phyloP scores from a whole-genome alignment of 1,140 invertebrate species.

The Drosophila willistoni region DNA sequence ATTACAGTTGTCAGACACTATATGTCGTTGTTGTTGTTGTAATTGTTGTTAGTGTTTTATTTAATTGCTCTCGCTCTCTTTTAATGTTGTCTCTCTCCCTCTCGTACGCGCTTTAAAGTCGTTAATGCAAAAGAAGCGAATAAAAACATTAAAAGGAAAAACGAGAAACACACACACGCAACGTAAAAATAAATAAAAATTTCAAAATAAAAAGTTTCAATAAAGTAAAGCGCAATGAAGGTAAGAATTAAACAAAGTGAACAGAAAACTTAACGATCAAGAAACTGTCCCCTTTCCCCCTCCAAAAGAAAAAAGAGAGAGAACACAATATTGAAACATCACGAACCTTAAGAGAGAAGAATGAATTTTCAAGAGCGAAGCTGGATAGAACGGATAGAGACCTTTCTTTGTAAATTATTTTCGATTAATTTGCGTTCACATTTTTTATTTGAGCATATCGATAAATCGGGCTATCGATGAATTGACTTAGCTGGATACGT shows the following conservation, averaged over 20 bases:
- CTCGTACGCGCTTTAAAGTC: slow-evolving; percentile 44
- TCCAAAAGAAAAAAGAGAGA: slow-evolving; percentile 27
- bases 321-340: slow-evolving; percentile 1
- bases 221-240: slow-evolving; percentile 62
- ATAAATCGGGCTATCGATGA: neutral
- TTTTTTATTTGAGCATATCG: neutral
- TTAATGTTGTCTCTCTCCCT: slow-evolving; percentile 38
- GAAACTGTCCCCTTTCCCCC: slow-evolving; percentile 30
- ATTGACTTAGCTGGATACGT: neutral
- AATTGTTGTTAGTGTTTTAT: slow-evolving; percentile 37
- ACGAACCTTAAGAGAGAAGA: slow-evolving; percentile 6
- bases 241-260: slow-evolving; percentile 72
- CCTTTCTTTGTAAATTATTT: slow-evolving; percentile 3
- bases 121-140: slow-evolving; percentile 39
- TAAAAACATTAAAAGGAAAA: slow-evolving; percentile 41
- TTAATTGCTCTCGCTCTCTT: slow-evolving; percentile 38
- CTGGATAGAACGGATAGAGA: neutral
- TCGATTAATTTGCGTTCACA: neutral
- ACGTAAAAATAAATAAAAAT: slow-evolving; percentile 42
- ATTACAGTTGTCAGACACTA: slow-evolving; percentile 14
- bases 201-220: slow-evolving; percentile 44
- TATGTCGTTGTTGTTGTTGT: slow-evolving; percentile 40
- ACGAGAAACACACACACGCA: slow-evolving; percentile 43
- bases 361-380: slow-evolving; percentile 12
- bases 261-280: slow-evolving; percentile 59